Conservation (phyloP, 2,113 vertebrate species). For the Myotis lucifugus region DNA sequence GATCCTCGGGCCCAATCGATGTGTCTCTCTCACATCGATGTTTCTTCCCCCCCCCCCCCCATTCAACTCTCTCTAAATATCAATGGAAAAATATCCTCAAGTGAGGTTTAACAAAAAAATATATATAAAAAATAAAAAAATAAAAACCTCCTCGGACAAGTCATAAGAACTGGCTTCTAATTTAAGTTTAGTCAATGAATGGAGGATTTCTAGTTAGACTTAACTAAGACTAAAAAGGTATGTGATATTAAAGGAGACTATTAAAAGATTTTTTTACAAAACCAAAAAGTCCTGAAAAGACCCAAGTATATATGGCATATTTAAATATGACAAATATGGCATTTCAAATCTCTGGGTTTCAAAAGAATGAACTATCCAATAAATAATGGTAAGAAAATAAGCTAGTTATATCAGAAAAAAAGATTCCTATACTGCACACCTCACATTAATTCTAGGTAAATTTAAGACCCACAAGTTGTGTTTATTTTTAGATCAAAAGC, state of each 20-base stretch:
- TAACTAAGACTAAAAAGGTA: neutral
- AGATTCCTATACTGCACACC: neutral
- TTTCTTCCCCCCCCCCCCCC: too few species aligned
- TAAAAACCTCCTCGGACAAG: neutral
- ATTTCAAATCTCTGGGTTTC: slow-evolving; percentile 6
- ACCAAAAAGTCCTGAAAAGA: neutral
- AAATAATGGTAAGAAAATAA: neutral
- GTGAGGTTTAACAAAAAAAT: too few species aligned
- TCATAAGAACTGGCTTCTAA: neutral
- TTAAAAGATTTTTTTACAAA: neutral
- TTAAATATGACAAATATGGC: neutral
- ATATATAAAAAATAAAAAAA: too few species aligned
- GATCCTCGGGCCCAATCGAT: too few species aligned
- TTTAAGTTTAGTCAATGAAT: neutral
- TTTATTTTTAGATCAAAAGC: neutral
- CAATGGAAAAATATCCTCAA: too few species aligned
- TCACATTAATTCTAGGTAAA: neutral
- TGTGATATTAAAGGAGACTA: neutral
- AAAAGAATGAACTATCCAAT: neutral
- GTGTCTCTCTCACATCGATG: too few species aligned
- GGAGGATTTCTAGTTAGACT: neutral
- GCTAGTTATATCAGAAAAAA: neutral
- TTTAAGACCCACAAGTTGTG: neutral
- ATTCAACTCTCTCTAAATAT: too few species aligned
- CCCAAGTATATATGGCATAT: neutral